Base-by-base conservation (phyloP, 92 coral and sea anemone species). In the Bergia puertoricense region DNA sequence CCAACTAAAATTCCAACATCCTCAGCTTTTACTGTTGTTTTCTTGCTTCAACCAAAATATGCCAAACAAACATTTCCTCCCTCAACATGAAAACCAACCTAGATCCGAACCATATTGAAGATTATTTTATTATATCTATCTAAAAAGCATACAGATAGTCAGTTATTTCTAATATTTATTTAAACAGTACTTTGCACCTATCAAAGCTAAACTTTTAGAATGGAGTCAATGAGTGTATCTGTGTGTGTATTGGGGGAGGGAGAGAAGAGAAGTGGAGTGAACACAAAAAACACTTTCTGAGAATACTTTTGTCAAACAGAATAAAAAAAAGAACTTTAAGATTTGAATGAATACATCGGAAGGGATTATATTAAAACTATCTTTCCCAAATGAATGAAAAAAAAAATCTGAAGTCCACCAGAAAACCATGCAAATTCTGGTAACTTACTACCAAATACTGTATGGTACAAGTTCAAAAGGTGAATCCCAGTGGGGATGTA, bases 101-200 rank as follows among this genome's bases (percentile, higher is more conserved):
- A 54, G 59, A 54, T 3, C 59, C 18, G 1, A 54, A 54, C 59
- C 59, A 54, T 54, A 54, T 13, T 18, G 14, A 54, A 54, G 10
- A 2, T 54, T 54, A 54, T 11, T 18, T 62, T 62, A 3, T 62
- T 2, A 16, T 62, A 22, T 18, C 69, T 62, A 62, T 62, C 69
- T 62, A 62, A 62, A 62, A 62, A 62, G 69, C 69, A 16, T 62
- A 62, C 69, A 62, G 69, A 62, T 16, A 16, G 2, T 39, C 40
- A 85, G 8, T 59, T 45, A 44, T 23, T 82, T 50, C 74, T 59
- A 22, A 38, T 8, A 46, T 82, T 82, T 15, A 13, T 81, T 30
- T 76, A 46, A 82, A 39, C 50, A 62, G 86, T 50, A 82, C 69
- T 62, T 62, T 15, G 22, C 69, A 62, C 69, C 69, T 62, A 23